phyloP scores from a whole-genome alignment of 2,797 vertebrate species.

The Erpetoichthys calabaricus region DNA sequence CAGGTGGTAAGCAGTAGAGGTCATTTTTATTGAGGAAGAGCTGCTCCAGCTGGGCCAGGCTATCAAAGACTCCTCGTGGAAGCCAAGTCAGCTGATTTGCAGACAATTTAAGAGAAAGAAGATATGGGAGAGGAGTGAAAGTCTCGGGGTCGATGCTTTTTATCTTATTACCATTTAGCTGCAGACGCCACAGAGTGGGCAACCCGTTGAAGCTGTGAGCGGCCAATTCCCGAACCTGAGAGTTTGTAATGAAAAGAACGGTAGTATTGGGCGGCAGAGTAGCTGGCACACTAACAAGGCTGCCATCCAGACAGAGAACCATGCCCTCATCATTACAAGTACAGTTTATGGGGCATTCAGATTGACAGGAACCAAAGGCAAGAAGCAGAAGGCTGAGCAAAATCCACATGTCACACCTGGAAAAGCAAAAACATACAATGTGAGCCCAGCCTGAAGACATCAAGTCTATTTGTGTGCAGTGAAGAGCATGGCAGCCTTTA shows the following conservation, averaged over 20 bases:
- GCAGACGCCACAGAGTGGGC: constrained; percentile 35
- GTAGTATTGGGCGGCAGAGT: constrained; percentile 37
- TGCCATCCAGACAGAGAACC: constrained; percentile 21
- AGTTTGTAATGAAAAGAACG: constrained; percentile 22
- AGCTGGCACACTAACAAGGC: constrained; percentile 24
- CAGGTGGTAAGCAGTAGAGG: constrained; percentile 20
- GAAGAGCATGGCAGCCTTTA: too few relatives aligned
- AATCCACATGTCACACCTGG: background rate
- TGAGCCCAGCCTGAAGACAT: background rate
- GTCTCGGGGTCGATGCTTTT: constrained; percentile 24
- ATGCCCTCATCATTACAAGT: constrained; percentile 25
- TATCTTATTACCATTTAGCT: constrained; percentile 32
- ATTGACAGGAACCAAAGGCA: constrained; percentile 26
- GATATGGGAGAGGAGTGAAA: constrained; percentile 34
- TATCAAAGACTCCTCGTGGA: constrained; percentile 29
- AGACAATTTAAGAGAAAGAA: constrained; percentile 37
- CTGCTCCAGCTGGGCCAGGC: constrained; percentile 31
- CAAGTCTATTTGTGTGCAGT: too few relatives aligned
- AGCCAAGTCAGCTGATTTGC: constrained; percentile 32
- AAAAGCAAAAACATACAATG: background rate
- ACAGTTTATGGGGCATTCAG: constrained; percentile 32
- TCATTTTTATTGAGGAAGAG: constrained; percentile 35
- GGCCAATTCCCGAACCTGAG: constrained; percentile 20
- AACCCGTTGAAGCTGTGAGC: constrained; percentile 33
- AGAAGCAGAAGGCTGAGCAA: constrained; percentile 14